phyloP scores from a whole-genome alignment of 2,888 invertebrate species.

The Copidosoma aretas region DNA sequence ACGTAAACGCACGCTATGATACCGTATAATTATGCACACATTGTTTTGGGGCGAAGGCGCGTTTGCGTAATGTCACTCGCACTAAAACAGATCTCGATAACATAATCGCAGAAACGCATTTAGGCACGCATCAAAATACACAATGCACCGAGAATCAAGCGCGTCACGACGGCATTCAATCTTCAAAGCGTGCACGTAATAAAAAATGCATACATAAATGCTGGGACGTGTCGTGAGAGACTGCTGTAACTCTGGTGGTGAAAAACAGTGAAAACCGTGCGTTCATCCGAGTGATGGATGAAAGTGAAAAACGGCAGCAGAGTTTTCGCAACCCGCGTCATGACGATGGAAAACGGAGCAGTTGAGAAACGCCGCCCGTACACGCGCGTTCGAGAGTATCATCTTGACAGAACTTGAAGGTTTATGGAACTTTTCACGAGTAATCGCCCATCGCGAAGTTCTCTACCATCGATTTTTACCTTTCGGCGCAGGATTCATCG shows the following conservation, averaged over 20 bases:
- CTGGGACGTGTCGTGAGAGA: neutral
- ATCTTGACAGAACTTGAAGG: constrained; percentile 27
- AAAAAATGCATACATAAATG: neutral
- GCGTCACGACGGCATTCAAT: no score
- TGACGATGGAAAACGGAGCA: constrained; percentile 8
- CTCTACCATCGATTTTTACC: neutral
- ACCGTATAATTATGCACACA: no score
- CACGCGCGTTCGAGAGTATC: constrained; percentile 1
- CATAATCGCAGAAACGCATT: no score
- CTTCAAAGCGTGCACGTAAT: neutral
- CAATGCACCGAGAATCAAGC: neutral
- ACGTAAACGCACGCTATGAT: no score
- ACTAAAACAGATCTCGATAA: no score
- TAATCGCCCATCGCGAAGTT: constrained; percentile 24
- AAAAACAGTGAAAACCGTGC: neutral
- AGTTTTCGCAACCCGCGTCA: constrained; percentile 26
- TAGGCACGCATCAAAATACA: neutral
- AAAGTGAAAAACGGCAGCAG: constrained; percentile 12
- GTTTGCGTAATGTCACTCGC: no score
- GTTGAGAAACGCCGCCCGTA: neutral
- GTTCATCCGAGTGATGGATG: neutral
- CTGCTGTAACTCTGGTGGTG: neutral
- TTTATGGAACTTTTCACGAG: constrained; percentile 36
- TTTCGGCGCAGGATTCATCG: no score
- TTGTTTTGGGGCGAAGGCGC: no score